These are phyloP conservation scores for Progne subis DNA, from an alignment of 2,113 vertebrate genomes.

Conservation along the genomic window DNA sequence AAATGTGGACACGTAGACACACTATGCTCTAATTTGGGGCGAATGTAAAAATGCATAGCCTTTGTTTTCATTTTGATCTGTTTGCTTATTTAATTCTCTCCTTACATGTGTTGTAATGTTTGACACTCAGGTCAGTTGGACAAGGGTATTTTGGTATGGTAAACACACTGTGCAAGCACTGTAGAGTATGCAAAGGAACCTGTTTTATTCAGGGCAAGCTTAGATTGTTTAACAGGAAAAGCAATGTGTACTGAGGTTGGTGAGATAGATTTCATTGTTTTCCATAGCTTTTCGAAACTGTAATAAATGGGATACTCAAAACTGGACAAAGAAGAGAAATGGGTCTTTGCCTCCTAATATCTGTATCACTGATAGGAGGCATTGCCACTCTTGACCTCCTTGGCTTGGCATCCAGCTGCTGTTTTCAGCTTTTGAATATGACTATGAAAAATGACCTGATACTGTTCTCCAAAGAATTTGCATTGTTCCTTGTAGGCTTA, in stretches of 20 bases:
- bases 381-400: background rate
- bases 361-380: background rate
- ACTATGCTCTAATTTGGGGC: background rate
- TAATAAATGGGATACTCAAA: background rate
- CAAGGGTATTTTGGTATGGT: background rate
- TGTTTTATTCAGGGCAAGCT: background rate
- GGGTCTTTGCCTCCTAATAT: background rate
- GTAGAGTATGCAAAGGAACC: background rate
- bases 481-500: background rate
- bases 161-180: background rate
- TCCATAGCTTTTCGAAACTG: background rate
- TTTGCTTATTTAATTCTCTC: background rate
- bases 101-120: background rate
- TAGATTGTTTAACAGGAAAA: conserved; percentile 28
- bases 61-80: background rate
- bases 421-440: background rate
- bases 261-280: background rate
- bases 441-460: background rate
- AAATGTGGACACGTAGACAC: background rate
- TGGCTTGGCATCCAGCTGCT: background rate
- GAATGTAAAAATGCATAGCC: background rate
- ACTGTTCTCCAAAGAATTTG: background rate
- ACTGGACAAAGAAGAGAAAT: background rate
- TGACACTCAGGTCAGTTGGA: background rate
- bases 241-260: background rate